Evolutionary conservation across 2,888 invertebrate genomes (phyloP), one percentile per base, ranked within the genome.

Genomic region (Scaptomyza caliginosa): DNA sequence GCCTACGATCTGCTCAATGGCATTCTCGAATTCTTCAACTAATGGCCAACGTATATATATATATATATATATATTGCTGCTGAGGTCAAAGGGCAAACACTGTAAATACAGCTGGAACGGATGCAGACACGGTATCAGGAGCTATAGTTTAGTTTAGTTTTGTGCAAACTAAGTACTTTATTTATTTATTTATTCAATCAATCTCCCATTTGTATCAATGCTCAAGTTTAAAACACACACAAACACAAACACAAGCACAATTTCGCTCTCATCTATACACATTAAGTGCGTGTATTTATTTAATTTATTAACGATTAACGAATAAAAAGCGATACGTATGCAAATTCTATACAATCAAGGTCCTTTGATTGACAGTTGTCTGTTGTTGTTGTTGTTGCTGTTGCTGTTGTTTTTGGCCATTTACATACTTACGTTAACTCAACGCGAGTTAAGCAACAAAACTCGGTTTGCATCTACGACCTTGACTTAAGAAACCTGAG

Each of bases 11-110:
- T 90, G 13, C 70, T 90, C 28, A 91, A 88, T 38, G 91, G 90
- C 40, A 88, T 90, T 17, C 67, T 91, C 68, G 90, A 90, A 73
- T 88, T 90, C 79, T 90, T 90, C 84, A 90, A 90, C 59, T 91
- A 57, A 78, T 78, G 52, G 82, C 80, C 70, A 87, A 82, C 77
- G 89, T 89, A 90, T 90, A 89, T 85, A n/a, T n/a, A n/a, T n/a
- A n/a, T n/a, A n/a, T n/a, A n/a, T n/a, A n/a, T n/a, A n/a, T 89
- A 90, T 90, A 89, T 85, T 56, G 76, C 70, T 69, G 70, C 32
- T 13, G 10, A 34, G 1, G 32, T 1, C 13, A 32, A 7, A 32
- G 38, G 10, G 4, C 48, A 11, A 30, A 30, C 28, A 34, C 34
- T 34, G 34, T 34, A 34, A 16, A 34, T 34, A 34, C 34, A 26